Evolutionary conservation across 2,888 invertebrate genomes (phyloP), one percentile per base, ranked within the genome.

Genomic region (Eilema depressum): DNA sequence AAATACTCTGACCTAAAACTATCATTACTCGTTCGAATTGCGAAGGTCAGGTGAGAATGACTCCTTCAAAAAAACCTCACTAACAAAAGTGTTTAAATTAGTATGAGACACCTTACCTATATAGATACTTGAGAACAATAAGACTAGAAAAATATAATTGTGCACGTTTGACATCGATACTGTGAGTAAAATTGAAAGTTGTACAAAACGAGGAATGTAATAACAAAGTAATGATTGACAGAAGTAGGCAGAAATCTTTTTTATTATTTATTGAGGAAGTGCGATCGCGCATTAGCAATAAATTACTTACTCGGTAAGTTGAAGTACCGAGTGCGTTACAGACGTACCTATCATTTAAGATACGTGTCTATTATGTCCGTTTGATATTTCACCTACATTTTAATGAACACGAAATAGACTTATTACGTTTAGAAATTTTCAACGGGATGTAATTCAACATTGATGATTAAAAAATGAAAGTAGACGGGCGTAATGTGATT

Each of bases 131-230:
- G 57, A 14, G 17, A 59, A 64, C 53, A 23, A 28, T 1, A 53
- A 26, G 28, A n/a, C 23, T 23, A 37, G 37, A 59, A 57, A 33
- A 20, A 66, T 2, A 65, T 26, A 37, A 4, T 2, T 41, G n/a
- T 66, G 41, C 59, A 59, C 26, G 23, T 25, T 71, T 74, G 77
- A 75, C 71, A 74, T 76, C 60, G 65, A 73, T 59, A 81, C 86
- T 84, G 83, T 79, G 77, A 84, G 77, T 82, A 88, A 88, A 89
- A 90, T 86, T 86, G 89, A 91, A 91, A 90, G 89, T 85, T 85
- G 83, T 81, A 78, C 84, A 85, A 74, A 78, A 76, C 64, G 73
- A 75, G 74, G 76, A 83, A 69, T 72, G 70, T 76, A 73, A 80
- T 80, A 80, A 78, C 63, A 71, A 74, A 75, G 66, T 73, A 68